Conservation (phyloP, 2,888 invertebrate genomes). For the Unio delphinus region DNA sequence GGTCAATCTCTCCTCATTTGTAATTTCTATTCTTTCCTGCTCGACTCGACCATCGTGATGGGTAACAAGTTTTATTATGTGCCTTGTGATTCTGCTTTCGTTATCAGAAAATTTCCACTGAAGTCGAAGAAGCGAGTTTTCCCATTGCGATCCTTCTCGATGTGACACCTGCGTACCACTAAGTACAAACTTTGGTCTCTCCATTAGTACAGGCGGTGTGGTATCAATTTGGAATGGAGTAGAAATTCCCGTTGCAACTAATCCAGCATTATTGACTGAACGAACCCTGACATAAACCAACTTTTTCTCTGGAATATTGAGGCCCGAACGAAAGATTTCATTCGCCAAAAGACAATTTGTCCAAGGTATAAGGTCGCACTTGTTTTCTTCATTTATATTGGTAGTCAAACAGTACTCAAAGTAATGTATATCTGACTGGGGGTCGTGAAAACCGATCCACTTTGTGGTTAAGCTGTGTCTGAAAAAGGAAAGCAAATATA, state of each 20-base stretch:
- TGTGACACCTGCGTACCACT: too few relatives aligned
- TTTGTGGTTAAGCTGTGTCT: too few relatives aligned
- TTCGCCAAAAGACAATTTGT: conserved; percentile 1
- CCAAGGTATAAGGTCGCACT: conserved; percentile 6
- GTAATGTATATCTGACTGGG: too few relatives aligned
- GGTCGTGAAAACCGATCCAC: too few relatives aligned
- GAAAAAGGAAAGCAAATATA: too few relatives aligned
- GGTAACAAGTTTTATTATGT: conserved; percentile 20
- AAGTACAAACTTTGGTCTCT: not conserved
- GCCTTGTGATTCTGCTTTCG: conserved; percentile 28
- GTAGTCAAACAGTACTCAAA: too few relatives aligned
- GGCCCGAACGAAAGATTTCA: not conserved
- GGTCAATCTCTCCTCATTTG: conserved; percentile 17
- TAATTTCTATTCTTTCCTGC: conserved; percentile 20
- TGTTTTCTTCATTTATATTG: too few relatives aligned
- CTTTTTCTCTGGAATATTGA: conserved; percentile 4
- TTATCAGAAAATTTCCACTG: conserved; percentile 26
- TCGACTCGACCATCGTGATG: conserved; percentile 33
- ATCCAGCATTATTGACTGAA: conserved; percentile 9
- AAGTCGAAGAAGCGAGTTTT: conserved; percentile 26
- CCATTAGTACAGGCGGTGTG: conserved; percentile 1
- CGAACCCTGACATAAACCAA: conserved; percentile 5
- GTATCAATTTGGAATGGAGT: conserved; percentile 4
- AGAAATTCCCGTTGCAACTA: not conserved
- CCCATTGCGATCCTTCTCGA: conserved; percentile 14